phyloP scores from a whole-genome alignment of 2,888 invertebrate genomes.

The Strigamia transsilvanica region DNA sequence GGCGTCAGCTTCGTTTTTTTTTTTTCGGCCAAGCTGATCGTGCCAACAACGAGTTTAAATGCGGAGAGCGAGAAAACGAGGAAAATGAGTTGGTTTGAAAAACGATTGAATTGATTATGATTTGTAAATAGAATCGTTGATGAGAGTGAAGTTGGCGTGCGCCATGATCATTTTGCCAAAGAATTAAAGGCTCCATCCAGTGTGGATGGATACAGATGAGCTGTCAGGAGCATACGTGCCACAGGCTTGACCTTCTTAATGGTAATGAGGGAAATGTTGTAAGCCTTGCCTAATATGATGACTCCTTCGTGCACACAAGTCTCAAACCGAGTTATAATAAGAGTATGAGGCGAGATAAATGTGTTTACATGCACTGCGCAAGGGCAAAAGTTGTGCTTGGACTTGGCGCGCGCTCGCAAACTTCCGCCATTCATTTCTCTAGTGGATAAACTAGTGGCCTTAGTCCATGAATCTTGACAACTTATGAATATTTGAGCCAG shows the following conservation, averaged over 20 bases:
- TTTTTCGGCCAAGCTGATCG: no score
- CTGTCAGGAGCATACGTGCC: conserved; percentile 26
- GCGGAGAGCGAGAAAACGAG: no score
- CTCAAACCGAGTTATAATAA: neutral
- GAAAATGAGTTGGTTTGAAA: no score
- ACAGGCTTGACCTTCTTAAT: conserved; percentile 31
- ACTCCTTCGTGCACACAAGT: conserved; percentile 20
- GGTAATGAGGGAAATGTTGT: conserved; percentile 34
- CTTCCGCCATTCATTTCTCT: neutral
- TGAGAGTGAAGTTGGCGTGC: conserved; percentile 16
- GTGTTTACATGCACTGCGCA: conserved; percentile 13
- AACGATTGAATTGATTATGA: neutral
- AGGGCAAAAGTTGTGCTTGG: conserved; percentile 13
- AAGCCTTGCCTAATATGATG: conserved; percentile 34
- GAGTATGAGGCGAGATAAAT: conserved; percentile 4
- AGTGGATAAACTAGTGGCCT: conserved; percentile 5
- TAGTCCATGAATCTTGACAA: neutral
- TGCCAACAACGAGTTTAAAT: neutral
- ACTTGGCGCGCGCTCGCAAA: neutral
- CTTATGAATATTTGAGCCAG: conserved; percentile 33
- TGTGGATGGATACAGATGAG: conserved; percentile 29
- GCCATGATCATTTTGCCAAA: neutral
- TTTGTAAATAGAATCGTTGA: neutral
- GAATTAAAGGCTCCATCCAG: neutral
- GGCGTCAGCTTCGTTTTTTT: neutral